Conservation (phyloP, 2,888 invertebrate genomes). For the Drymonia ruficornis region DNA sequence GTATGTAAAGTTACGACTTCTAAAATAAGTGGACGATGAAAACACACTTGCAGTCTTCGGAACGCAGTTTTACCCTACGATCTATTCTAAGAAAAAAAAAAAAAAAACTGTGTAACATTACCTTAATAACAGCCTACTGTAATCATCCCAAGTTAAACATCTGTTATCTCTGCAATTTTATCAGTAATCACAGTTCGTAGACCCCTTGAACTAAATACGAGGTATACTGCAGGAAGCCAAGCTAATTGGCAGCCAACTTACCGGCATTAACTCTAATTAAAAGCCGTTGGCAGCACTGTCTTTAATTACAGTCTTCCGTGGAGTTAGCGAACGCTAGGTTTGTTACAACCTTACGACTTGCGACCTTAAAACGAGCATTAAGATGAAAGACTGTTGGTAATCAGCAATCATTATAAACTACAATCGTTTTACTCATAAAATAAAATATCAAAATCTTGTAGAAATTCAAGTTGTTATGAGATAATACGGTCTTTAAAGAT, state of each 20-base stretch:
- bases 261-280: conserved; percentile 5
- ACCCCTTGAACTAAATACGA: conserved; percentile 11
- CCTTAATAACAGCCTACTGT: not conserved
- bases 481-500: too few species aligned
- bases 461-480: too few species aligned
- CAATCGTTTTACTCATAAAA: too few species aligned
- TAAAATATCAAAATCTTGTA: too few species aligned
- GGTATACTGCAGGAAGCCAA: conserved; percentile 12
- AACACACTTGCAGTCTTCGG: too few species aligned
- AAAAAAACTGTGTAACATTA: too few species aligned
- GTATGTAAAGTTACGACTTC: too few species aligned
- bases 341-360: not conserved
- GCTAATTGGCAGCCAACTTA: conserved; percentile 15
- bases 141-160: not conserved
- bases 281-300: conserved; percentile 9
- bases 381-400: too few species aligned
- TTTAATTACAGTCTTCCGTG: conserved; percentile 7
- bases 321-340: conserved; percentile 2
- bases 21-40: too few species aligned
- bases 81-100: too few species aligned
- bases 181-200: conserved; percentile 20
- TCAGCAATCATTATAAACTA: not conserved
- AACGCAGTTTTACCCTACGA: too few species aligned
- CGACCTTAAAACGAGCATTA: not conserved
- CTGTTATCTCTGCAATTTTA: conserved; percentile 14